A percentile compares a stretch with the other conserved stretches of the same genome.
Conservation (phyloP, 2,797 vertebrate species). For the Mormyrus proboscirostris region DNA sequence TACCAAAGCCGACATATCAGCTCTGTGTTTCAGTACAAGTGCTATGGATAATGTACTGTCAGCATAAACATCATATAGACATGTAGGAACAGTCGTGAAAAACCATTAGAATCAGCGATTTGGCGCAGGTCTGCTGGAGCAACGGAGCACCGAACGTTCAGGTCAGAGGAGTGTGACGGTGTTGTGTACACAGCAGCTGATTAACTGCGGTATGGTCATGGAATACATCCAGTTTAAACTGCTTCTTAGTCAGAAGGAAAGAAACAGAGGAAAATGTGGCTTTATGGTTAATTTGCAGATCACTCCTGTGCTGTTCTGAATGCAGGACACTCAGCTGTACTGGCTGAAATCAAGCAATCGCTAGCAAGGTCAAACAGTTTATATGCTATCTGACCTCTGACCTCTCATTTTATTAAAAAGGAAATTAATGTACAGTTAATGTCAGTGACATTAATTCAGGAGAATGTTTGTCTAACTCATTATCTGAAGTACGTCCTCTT, state of each 20-base stretch:
- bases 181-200: not conserved
- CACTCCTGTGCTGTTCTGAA: not conserved
- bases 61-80: not conserved
- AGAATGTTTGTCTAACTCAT: not conserved
- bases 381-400: not conserved
- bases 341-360: not conserved
- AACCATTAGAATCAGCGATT: not conserved
- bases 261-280: not conserved
- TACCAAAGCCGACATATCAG: constrained; percentile 36
- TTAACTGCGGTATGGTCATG: not conserved
- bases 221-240: not conserved
- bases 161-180: not conserved
- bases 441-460: not conserved
- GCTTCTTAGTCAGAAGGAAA: not conserved
- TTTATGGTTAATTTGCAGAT: not conserved
- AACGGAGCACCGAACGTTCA: not conserved
- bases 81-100: not conserved
- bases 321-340: not conserved
- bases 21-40: not conserved
- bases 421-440: not conserved
- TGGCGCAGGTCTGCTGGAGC: not conserved
- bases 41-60: not conserved
- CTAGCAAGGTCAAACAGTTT: not conserved
- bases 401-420: not conserved
- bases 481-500: not conserved